Evolutionary conservation across 2,113 vertebrate genomes (phyloP).

Genomic region (Pterocles burchelli): DNA sequence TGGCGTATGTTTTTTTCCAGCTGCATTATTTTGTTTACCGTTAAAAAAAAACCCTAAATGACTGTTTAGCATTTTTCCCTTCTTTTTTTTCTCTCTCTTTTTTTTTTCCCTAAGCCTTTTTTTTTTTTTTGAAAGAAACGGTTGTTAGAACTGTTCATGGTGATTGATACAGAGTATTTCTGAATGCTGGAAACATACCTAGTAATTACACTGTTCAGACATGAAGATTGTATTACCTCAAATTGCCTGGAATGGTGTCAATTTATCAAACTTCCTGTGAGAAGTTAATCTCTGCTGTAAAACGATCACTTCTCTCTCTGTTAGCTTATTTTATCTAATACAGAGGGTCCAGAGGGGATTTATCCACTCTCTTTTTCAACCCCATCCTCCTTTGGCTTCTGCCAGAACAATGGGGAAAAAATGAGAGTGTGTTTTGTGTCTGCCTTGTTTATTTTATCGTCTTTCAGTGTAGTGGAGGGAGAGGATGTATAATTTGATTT

Average conservation of each 20-base stretch:
- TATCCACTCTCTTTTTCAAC: conserved; percentile 18
- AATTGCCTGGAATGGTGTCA: conserved; percentile 68
- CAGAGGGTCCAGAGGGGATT: conserved; percentile 13
- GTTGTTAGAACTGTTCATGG: neutral
- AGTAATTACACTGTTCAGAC: conserved; percentile 65
- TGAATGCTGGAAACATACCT: conserved; percentile 44
- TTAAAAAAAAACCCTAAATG: neutral
- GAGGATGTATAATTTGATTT: conserved; percentile 41
- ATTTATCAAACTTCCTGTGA: conserved; percentile 62
- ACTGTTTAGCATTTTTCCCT: neutral
- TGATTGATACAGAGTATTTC: conserved; percentile 58
- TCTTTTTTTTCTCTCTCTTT: neutral
- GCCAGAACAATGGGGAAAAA: neutral
- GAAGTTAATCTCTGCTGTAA: conserved; percentile 49
- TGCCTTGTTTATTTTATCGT: conserved; percentile 45
- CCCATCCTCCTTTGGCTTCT: conserved; percentile 27
- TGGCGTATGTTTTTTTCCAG: neutral
- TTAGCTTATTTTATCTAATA: conserved; percentile 63
- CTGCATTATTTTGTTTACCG: neutral
- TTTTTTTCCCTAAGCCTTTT: rapidly evolving
- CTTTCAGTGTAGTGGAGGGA: conserved; percentile 7
- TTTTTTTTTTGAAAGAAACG: neutral
- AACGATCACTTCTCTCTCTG: conserved; percentile 21
- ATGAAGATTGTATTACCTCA: conserved; percentile 64
- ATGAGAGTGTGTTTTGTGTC: neutral